Conservation (phyloP, 23 tunicate species). For the Ciona savignyi region DNA sequence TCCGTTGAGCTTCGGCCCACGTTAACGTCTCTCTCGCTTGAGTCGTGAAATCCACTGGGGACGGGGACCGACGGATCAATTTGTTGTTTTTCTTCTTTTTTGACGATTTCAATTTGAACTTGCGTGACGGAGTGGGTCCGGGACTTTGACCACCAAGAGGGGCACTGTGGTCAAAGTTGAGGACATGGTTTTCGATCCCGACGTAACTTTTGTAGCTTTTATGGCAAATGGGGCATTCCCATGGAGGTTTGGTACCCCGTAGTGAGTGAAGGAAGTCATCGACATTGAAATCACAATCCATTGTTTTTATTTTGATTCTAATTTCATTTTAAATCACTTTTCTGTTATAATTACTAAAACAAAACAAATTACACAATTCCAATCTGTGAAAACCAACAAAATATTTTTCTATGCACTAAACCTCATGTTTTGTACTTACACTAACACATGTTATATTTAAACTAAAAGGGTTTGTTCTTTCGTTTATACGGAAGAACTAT, state of each 20-base stretch:
- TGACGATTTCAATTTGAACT: conserved; percentile 43
- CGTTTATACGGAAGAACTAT: too few species aligned
- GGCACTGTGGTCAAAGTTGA: conserved; percentile 50
- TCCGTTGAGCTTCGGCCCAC: conserved; percentile 92
- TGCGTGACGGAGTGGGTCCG: conserved; percentile 3
- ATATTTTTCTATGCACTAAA: too few species aligned
- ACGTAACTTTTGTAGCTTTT: conserved; percentile 55
- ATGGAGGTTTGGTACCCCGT: conserved; percentile 56
- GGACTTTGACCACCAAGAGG: conserved; percentile 38
- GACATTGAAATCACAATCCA: conserved; percentile 22
- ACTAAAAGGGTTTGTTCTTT: too few species aligned
- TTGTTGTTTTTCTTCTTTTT: conserved; percentile 47
- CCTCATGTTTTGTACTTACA: too few species aligned
- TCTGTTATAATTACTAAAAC: too few species aligned
- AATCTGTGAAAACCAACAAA: too few species aligned
- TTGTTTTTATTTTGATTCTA: too few species aligned
- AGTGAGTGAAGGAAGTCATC: conserved; percentile 35
- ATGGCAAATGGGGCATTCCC: conserved; percentile 79
- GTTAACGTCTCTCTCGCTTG: conserved; percentile 65
- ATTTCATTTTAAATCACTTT: too few species aligned
- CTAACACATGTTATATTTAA: too few species aligned
- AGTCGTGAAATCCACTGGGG: conserved; percentile 55
- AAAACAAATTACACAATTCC: too few species aligned
- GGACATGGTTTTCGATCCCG: conserved; percentile 70
- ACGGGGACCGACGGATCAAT: conserved; percentile 41